phyloP scores from a whole-genome alignment of 1,140 invertebrate species.

The Zophobas morio region DNA sequence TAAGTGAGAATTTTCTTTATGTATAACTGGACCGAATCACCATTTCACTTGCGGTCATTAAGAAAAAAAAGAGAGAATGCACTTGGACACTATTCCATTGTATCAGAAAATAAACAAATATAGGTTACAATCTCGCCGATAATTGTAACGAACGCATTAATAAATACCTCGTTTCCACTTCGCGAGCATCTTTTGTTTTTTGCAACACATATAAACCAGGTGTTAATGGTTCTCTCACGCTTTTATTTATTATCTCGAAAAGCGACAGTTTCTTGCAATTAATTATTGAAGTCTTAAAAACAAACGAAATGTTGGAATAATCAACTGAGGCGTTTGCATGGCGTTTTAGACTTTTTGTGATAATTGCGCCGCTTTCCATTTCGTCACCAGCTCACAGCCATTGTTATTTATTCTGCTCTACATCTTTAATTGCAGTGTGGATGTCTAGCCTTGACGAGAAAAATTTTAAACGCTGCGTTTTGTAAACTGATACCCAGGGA shows the following conservation, averaged over 20 bases:
- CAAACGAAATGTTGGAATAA: conserved; percentile 11
- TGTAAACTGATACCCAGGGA: conserved; percentile 7
- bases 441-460: conserved; percentile 7
- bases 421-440: conserved; percentile 32
- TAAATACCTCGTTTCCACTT: neutral
- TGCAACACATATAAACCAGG: neutral
- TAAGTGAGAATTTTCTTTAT: neutral
- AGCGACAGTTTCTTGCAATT: conserved; percentile 29
- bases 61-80: neutral
- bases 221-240: neutral
- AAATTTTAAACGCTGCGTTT: conserved; percentile 20
- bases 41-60: neutral
- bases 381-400: conserved; percentile 21
- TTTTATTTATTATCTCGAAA: conserved; percentile 7
- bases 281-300: neutral
- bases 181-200: neutral
- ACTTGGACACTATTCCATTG: neutral
- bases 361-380: conserved; percentile 32
- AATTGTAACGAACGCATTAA: neutral
- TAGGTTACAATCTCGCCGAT: neutral
- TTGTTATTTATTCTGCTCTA: conserved; percentile 36
- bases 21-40: conserved; percentile 11
- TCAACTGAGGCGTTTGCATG: conserved; percentile 3
- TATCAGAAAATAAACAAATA: neutral
- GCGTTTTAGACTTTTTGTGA: conserved; percentile 21